phyloP scores from a whole-genome alignment of 2,113 vertebrate species.

The Nibea albiflora region DNA sequence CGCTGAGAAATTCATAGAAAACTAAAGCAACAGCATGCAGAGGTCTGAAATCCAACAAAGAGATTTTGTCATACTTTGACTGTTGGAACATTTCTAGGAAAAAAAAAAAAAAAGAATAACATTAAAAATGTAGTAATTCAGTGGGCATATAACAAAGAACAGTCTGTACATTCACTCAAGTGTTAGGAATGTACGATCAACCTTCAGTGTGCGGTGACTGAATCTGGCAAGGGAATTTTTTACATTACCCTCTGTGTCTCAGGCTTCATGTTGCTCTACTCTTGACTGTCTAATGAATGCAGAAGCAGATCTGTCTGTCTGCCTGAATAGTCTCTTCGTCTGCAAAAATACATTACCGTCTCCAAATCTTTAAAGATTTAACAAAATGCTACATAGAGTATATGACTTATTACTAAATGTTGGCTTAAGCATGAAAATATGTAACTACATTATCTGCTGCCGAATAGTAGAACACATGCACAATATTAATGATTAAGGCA shows the following conservation, averaged over 20 bases:
- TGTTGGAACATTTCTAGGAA: neutral
- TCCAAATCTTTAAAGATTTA: neutral
- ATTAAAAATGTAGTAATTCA: neutral
- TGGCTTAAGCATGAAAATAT: neutral
- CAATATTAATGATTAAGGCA: neutral
- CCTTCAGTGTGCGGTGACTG: neutral
- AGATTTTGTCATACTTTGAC: neutral
- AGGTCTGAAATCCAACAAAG: conserved; percentile 1
- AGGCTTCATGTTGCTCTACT: neutral
- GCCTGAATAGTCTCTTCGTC: neutral
- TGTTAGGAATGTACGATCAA: neutral
- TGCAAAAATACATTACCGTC: neutral
- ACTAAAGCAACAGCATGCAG: neutral
- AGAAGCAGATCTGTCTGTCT: neutral
- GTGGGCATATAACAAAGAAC: neutral
- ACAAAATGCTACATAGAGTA: neutral
- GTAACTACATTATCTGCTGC: neutral
- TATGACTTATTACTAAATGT: neutral
- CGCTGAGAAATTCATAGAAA: conserved; percentile 3
- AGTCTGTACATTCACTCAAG: neutral
- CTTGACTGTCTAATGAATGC: neutral
- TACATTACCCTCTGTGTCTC: neutral
- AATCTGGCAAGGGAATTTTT: neutral
- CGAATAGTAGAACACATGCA: neutral
- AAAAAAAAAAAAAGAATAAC: neutral